Evolutionary conservation across 2,797 vertebrate species (phyloP).

Genomic region (Eutrigla gurnardus): DNA sequence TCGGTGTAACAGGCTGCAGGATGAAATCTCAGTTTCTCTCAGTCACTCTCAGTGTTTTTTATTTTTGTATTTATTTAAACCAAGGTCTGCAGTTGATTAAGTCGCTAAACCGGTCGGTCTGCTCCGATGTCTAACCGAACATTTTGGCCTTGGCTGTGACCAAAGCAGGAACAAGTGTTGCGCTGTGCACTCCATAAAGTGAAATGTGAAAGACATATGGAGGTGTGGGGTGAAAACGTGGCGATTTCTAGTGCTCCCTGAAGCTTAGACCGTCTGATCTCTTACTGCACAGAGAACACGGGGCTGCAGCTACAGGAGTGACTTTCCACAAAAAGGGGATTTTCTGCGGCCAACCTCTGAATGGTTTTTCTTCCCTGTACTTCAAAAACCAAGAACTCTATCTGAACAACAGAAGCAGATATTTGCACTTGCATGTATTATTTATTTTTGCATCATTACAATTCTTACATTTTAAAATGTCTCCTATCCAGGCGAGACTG

Average conservation of each 20-base stretch:
- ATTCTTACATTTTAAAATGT: slow-evolving; percentile 24
- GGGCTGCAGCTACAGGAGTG: slow-evolving; percentile 34
- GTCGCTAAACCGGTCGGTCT: background rate
- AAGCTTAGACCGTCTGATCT: slow-evolving; percentile 55
- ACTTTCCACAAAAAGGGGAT: slow-evolving; percentile 50
- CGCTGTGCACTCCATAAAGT: slow-evolving; percentile 26
- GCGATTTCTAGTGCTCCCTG: slow-evolving; percentile 38
- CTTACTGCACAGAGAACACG: slow-evolving; percentile 43
- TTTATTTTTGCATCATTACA: slow-evolving; percentile 36
- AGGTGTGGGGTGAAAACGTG: slow-evolving; percentile 44
- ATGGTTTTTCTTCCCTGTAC: slow-evolving; percentile 11
- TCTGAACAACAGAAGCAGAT: slow-evolving; percentile 31
- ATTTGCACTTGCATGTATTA: slow-evolving; percentile 45
- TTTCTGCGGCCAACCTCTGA: slow-evolving; percentile 31
- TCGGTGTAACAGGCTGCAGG: background rate
- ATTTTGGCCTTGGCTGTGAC: slow-evolving; percentile 7
- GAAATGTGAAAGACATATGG: slow-evolving; percentile 48
- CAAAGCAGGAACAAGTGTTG: slow-evolving; percentile 18
- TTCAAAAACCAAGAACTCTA: slow-evolving; percentile 15
- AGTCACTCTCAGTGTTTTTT: background rate
- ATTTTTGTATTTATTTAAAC: background rate
- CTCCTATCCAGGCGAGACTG: slow-evolving; percentile 24
- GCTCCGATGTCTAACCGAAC: slow-evolving; percentile 2
- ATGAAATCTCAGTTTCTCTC: background rate
- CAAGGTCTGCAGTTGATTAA: background rate